Percentiles rank a stretch among this genome's conserved stretches.
These are phyloP conservation scores for Saimiri boliviensis DNA, from an alignment of 2,113 vertebrate species.

Conservation along the genomic window DNA sequence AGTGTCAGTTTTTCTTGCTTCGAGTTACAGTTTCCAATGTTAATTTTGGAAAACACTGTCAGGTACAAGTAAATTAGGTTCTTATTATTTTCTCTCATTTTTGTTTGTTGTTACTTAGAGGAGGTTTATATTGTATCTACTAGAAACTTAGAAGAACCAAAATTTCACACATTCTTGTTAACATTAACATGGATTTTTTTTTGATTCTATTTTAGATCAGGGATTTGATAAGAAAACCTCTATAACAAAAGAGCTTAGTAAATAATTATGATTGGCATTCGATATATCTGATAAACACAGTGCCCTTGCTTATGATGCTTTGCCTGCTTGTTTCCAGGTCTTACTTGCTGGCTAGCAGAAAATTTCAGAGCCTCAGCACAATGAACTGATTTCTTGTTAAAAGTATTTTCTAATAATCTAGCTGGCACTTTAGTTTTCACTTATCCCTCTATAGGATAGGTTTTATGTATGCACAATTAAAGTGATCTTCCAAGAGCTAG, in stretches of 20 bases:
- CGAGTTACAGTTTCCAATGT: neutral
- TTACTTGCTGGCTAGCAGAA: constrained; percentile 48
- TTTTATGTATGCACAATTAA: constrained; percentile 66
- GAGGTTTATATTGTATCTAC: neutral
- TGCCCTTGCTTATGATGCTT: neutral
- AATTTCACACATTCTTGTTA: neutral
- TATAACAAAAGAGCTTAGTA: neutral
- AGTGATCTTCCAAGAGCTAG: constrained; percentile 43
- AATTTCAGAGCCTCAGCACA: constrained; percentile 43
- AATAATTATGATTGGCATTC: neutral
- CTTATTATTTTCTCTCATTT: neutral
- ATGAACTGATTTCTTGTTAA: constrained; percentile 56
- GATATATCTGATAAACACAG: neutral
- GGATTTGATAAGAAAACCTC: neutral
- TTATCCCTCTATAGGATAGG: constrained; percentile 34
- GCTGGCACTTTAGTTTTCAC: constrained; percentile 58
- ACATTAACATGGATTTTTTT: neutral
- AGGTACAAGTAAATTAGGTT: neutral
- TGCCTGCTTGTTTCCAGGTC: constrained; percentile 10
- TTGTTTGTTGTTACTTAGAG: neutral
- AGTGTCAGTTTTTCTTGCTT: neutral
- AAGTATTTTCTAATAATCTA: constrained; percentile 59
- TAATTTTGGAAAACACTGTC: constrained; percentile 1
- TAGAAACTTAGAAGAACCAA: neutral
- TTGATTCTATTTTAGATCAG: neutral